Conservation (phyloP, 2,113 vertebrate genomes). For the Speoplatyrhinus poulsoni region DNA sequence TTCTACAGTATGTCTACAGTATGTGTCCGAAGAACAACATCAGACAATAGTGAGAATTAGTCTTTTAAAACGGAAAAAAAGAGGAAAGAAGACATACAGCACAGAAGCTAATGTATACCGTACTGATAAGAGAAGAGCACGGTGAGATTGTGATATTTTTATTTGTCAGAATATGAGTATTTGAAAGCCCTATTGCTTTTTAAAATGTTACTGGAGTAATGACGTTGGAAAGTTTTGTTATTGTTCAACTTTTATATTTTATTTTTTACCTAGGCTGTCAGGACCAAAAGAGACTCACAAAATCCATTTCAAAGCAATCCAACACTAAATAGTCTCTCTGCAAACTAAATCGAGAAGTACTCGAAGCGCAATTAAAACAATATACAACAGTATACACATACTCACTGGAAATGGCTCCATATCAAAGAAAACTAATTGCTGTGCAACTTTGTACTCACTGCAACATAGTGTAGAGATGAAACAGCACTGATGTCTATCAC, state of each 20-base stretch:
- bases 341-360: no score
- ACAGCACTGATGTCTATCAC: slow-evolving; percentile 38
- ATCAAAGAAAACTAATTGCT: slow-evolving; percentile 55
- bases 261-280: neutral
- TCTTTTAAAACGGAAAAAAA: no score
- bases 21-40: no score
- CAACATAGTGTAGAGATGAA: slow-evolving; percentile 48
- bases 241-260: neutral
- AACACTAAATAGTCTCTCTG: no score
- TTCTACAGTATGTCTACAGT: no score
- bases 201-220: slow-evolving; percentile 66
- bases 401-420: slow-evolving; percentile 50
- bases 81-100: no score
- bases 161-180: slow-evolving; percentile 43
- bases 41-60: no score
- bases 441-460: slow-evolving; percentile 46
- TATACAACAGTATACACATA: slow-evolving; percentile 14
- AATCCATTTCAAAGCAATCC: neutral
- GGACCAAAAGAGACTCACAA: slow-evolving; percentile 22
- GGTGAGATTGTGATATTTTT: slow-evolving; percentile 26
- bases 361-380: no score
- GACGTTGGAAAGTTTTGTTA: slow-evolving; percentile 56
- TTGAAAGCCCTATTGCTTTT: slow-evolving; percentile 68
- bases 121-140: neutral
- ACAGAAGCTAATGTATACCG: no score